Evolutionary conservation across 2,888 invertebrate genomes (phyloP).

Genomic region (Salticus scenicus): DNA sequence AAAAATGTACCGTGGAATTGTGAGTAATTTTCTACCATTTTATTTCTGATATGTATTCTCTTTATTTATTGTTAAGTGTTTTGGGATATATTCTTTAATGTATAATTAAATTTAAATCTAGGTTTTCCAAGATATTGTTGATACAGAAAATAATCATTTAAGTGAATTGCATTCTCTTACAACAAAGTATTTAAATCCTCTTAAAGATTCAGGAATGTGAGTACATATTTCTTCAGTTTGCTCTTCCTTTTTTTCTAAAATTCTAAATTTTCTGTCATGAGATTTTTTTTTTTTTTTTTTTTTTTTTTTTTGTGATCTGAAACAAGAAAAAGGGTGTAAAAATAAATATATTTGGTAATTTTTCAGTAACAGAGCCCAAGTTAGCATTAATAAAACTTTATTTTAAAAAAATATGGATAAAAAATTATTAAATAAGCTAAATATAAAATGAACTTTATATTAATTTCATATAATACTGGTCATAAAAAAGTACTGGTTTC

Average conservation of each 20-base stretch:
- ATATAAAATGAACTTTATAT: too few relatives aligned
- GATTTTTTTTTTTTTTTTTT: too few relatives aligned
- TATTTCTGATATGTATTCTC: background rate
- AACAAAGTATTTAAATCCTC: constrained; percentile 89
- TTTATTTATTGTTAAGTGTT: background rate
- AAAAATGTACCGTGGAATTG: constrained; percentile 60
- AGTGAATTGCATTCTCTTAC: constrained; percentile 90
- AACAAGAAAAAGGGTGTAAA: too few relatives aligned
- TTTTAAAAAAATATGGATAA: too few relatives aligned
- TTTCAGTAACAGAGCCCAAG: too few relatives aligned
- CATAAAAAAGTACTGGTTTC: too few relatives aligned
- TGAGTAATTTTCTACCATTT: constrained; percentile 22
- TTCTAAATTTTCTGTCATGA: too few relatives aligned
- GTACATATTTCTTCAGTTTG: constrained; percentile 77
- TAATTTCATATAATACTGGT: too few relatives aligned
- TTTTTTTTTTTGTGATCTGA: too few relatives aligned
- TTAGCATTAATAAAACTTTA: too few relatives aligned
- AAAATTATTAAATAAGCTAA: too few relatives aligned
- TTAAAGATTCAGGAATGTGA: constrained; percentile 91
- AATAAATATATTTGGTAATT: too few relatives aligned
- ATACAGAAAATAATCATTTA: constrained; percentile 93
- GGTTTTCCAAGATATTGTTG: constrained; percentile 91
- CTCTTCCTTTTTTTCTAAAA: background rate
- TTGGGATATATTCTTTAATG: background rate
- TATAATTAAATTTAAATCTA: constrained; percentile 30